Conservation (phyloP, 2,797 vertebrate genomes). For the Trematomus bernacchii region DNA sequence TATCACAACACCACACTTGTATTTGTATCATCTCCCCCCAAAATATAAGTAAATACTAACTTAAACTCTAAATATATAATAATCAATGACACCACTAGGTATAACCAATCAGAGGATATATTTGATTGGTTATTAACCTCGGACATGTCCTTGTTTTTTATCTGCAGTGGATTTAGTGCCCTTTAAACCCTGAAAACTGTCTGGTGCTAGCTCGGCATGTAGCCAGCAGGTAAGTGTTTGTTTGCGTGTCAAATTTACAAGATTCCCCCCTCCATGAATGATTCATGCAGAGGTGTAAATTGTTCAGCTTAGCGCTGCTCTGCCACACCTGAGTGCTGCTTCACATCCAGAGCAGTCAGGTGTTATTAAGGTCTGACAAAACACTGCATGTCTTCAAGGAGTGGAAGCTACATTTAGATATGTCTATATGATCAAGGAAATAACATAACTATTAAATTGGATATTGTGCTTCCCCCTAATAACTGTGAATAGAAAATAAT, state of each 20-base stretch:
- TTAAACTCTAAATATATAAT: too few species aligned
- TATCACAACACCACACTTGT: too few species aligned
- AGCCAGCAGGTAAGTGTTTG: constrained; percentile 38
- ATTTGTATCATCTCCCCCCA: too few species aligned
- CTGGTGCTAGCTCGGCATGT: constrained; percentile 22
- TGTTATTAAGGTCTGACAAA: not conserved
- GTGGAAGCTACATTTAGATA: not conserved
- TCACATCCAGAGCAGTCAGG: not conserved
- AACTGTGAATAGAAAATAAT: too few species aligned
- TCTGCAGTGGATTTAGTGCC: not conserved
- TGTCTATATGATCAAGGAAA: not conserved
- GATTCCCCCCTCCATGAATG: constrained; percentile 40
- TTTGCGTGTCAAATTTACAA: constrained; percentile 56
- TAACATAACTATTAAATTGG: too few species aligned
- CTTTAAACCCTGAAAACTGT: not conserved
- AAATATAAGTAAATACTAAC: too few species aligned
- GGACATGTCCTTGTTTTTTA: not conserved
- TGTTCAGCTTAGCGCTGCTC: constrained; percentile 13
- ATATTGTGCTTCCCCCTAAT: too few species aligned
- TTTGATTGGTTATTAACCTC: too few species aligned
- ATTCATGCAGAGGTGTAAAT: constrained; percentile 55
- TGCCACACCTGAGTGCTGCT: constrained; percentile 16
- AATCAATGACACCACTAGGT: too few species aligned
- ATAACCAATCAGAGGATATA: too few species aligned
- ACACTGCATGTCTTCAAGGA: not conserved